Evolutionary conservation across 2,797 vertebrate genomes (phyloP), one percentile per base, ranked within the genome.

Genomic region (Premnoplex brunnescens): DNA sequence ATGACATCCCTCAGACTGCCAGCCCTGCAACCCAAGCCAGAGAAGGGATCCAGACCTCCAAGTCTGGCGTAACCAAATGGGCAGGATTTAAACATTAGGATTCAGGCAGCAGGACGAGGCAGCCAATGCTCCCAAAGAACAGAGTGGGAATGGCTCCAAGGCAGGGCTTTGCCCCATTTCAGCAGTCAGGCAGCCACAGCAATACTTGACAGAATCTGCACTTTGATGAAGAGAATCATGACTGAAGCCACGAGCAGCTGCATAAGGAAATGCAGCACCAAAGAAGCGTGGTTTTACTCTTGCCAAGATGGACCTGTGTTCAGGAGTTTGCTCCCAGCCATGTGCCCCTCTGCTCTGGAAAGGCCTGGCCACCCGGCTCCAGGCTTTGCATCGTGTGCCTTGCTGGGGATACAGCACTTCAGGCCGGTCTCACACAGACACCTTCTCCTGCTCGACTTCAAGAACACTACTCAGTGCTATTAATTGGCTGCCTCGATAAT

Each of bases 401-500:
- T 36, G 17, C 52, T 46, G 0, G 27, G 28, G 30, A 54, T 10
- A 27, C 48, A 0, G n/a, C 0, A 4, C 43, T 68, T 64, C 60
- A 28, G 11, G 20, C 75, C 22, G 73, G 73, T 52, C 51, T 62
- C 17, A 8, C 69, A 36, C 52, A 56, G 55, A 51, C 86, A 54
- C 2, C n/a, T 30, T 13, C 68, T 67, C 80, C 54, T 81, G n/a
- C 52, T 78, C 67, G 72, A 91, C 58, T 92, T 82, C 51, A 92
- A 95, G 64, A 72, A 43, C 52, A 44, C 54, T 30, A 88, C 56
- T 62, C 69, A 78, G 54, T 82, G 89, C 71, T 37, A 73, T 37
- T 91, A 88, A 92, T 24, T 91, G 74, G 74, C 87, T 83, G 68
- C 55, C 49, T 90, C 20, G 6, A 7, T 22, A 67, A 59, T 91